Percentiles rank a stretch among this genome's conserved stretches.
Conservation (phyloP, 2,888 invertebrate genomes). For the Eupithecia exiguata region DNA sequence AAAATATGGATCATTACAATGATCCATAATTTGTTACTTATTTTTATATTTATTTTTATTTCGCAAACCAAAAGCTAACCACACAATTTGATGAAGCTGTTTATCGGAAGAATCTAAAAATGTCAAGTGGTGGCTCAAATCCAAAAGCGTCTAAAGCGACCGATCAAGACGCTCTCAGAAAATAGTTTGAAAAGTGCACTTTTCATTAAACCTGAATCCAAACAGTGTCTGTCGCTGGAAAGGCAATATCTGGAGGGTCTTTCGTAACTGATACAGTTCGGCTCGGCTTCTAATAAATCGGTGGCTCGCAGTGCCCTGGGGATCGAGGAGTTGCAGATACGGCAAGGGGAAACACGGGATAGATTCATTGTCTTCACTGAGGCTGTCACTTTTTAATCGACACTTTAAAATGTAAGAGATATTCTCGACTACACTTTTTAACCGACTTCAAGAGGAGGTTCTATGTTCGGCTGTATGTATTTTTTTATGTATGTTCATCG, state of each 20-base stretch:
- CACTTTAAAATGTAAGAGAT: too few species aligned
- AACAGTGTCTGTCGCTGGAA: slow-evolving; percentile 36
- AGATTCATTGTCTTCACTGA: not conserved
- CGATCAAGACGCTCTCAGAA: slow-evolving; percentile 11
- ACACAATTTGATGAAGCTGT: not conserved
- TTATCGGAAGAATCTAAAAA: not conserved
- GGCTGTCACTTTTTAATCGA: not conserved
- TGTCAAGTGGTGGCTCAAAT: not conserved
- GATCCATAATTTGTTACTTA: too few species aligned
- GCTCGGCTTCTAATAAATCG: slow-evolving; percentile 68
- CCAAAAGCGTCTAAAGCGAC: not conserved
- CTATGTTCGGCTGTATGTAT: too few species aligned
- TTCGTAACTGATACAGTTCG: slow-evolving; percentile 73
- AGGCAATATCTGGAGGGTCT: slow-evolving; percentile 47
- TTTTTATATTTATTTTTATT: too few species aligned
- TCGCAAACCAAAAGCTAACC: too few species aligned
- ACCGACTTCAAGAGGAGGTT: too few species aligned
- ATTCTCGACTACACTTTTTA: too few species aligned
- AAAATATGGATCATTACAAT: too few species aligned
- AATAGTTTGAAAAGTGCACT: slow-evolving; percentile 30
- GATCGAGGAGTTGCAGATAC: slow-evolving; percentile 25
- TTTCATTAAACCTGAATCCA: slow-evolving; percentile 39
- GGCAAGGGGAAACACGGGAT: not conserved
- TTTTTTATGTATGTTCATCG: too few species aligned
- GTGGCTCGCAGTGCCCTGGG: slow-evolving; percentile 46